Evolutionary conservation across 2,888 invertebrate species (phyloP).

Genomic region (Neoitamus cyanurus): DNA sequence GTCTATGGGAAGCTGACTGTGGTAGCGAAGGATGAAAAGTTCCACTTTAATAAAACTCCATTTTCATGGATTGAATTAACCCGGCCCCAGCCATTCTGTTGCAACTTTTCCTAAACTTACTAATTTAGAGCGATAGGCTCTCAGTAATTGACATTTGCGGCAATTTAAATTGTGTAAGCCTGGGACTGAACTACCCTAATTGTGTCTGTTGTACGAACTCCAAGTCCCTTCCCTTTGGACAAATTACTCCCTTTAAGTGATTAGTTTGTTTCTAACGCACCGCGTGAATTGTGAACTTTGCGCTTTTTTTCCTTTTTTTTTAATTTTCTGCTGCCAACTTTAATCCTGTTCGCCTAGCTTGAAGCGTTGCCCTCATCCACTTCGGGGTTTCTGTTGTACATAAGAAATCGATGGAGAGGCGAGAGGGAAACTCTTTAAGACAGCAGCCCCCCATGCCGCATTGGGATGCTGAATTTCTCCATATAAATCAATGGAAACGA

Average conservation of each 20-base stretch:
- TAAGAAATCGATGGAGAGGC: background rate
- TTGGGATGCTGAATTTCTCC: background rate
- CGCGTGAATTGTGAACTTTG: background rate
- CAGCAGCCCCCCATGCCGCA: background rate
- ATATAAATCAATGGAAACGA: background rate
- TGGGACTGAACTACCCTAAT: background rate
- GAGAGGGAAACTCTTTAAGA: background rate
- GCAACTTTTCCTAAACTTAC: background rate
- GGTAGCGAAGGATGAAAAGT: background rate
- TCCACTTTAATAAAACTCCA: background rate
- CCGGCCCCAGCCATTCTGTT: background rate
- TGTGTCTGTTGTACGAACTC: background rate
- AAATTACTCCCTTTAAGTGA: background rate
- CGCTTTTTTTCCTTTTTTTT: background rate
- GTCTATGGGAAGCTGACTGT: background rate
- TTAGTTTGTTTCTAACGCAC: background rate
- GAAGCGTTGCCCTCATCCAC: background rate
- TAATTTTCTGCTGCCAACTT: background rate
- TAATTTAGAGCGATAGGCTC: background rate
- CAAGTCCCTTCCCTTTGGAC: background rate
- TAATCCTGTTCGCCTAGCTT: background rate
- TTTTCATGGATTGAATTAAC: conserved; percentile 1
- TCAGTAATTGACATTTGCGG: background rate
- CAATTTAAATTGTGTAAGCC: background rate
- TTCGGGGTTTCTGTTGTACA: background rate